Base-by-base conservation (phyloP, 2,888 invertebrate species). In the Silvanus unidentatus region DNA sequence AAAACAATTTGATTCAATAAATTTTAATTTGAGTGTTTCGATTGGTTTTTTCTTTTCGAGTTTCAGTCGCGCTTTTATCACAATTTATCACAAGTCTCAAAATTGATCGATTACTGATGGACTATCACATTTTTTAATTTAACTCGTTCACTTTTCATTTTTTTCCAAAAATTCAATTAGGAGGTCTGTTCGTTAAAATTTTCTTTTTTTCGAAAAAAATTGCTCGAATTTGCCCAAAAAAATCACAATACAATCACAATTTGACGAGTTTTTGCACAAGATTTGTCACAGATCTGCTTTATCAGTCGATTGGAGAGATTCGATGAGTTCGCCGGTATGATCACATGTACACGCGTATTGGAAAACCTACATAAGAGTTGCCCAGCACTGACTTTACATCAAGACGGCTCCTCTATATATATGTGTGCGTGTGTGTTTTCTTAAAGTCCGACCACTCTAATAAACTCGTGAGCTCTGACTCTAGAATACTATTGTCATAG, bases 401-500 rank as follows among this genome's bases (percentile, higher is more conserved):
- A 58, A 58, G 58, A 59, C 55, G 58, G 54, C 58, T 50, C 57
- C 59, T 37, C 37, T 63, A 60, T 64, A 64, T 64, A 62, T 63
- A 60, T 59, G 56, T 38, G 57, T 61, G 60, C 60, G 60, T 62
- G 59, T 53, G 57, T 58, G 58, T 57, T 47, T 55, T 53, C 54
- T 57, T 52, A 45, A 50, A 52, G 54, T 45, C 49, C 51, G 54
- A 60, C 59, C 59, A 55, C 53, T 53, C 55, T 53, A 56, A 58
- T 57, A 51, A 58, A 57, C 49, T 49, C 43, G 46, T 52, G 47
- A 47, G 34, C 45, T 32, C 42, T 22, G 22, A n/a, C 8, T 22
- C 22, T 22, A 22, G 3, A 22, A 22, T n/a, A n/a, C n/a, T n/a
- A n/a, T n/a, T n/a, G n/a, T n/a, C n/a, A n/a, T n/a, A n/a, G n/a